Evolutionary conservation across 2,888 invertebrate species (phyloP).

Genomic region (Cylloceria caligata): DNA sequence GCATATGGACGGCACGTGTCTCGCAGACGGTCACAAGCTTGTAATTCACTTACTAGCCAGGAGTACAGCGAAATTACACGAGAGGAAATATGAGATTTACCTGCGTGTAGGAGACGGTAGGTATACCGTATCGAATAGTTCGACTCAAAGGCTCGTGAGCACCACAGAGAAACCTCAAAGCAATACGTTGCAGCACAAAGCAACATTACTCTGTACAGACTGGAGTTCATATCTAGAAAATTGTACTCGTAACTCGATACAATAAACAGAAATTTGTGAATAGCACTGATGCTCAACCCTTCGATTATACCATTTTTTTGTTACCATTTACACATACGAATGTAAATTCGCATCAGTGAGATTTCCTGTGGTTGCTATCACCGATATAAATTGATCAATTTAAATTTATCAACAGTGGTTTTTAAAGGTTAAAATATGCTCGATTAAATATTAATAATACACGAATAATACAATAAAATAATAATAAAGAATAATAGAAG

Average conservation of each 20-base stretch:
- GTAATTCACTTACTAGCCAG: conserved; percentile 53
- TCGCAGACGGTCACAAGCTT: conserved; percentile 55
- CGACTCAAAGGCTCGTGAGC: conserved; percentile 30
- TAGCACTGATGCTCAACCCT: no score
- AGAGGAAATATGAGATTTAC: conserved; percentile 4
- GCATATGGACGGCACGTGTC: conserved; percentile 79
- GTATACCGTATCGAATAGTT: not conserved
- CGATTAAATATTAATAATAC: no score
- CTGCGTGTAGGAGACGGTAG: not conserved
- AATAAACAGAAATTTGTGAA: not conserved
- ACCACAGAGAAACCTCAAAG: conserved; percentile 14
- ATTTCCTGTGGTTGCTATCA: no score
- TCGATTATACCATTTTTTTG: no score
- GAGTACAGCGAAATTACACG: conserved; percentile 32
- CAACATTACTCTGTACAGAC: not conserved
- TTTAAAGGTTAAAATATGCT: no score
- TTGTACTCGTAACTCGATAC: not conserved
- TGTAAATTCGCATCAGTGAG: no score
- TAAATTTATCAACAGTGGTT: no score
- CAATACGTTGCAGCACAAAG: conserved; percentile 7
- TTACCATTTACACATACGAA: no score
- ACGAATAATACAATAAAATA: no score
- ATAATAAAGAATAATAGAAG: no score
- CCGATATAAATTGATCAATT: no score
- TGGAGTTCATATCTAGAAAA: no score